Evolutionary conservation across 2,888 invertebrate species (phyloP).

Genomic region (Nomada lathburiana): DNA sequence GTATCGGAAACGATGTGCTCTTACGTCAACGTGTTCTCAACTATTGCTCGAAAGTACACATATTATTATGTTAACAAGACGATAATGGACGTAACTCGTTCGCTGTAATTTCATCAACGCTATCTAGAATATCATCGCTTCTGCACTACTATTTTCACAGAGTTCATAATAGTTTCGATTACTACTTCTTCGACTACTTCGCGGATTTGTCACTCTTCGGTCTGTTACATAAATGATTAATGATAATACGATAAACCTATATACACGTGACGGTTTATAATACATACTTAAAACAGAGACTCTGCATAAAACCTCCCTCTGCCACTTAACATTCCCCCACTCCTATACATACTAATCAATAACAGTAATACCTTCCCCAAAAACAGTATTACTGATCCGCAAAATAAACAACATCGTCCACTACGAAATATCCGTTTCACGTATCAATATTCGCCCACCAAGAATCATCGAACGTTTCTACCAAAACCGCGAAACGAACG

Average conservation of each 20-base stretch:
- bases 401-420: too few species aligned
- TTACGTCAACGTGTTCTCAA: constrained; percentile 19
- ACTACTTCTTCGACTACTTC: background rate
- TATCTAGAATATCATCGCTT: background rate
- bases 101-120: background rate
- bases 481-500: background rate
- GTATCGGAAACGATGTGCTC: background rate
- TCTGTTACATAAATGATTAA: background rate
- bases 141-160: constrained; percentile 1
- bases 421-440: too few species aligned
- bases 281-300: too few species aligned
- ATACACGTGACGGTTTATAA: background rate
- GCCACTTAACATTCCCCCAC: too few species aligned
- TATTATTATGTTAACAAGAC: background rate
- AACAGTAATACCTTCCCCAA: too few species aligned
- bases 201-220: background rate
- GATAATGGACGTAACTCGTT: constrained; percentile 2
- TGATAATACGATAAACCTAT: too few species aligned
- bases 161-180: constrained; percentile 10
- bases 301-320: too few species aligned
- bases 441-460: background rate
- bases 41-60: background rate
- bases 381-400: too few species aligned
- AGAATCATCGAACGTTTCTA: background rate
- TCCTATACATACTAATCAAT: too few species aligned